These are phyloP conservation scores for Eulemur macaco DNA, from an alignment of 2,113 vertebrate species.

Conservation along the genomic window DNA sequence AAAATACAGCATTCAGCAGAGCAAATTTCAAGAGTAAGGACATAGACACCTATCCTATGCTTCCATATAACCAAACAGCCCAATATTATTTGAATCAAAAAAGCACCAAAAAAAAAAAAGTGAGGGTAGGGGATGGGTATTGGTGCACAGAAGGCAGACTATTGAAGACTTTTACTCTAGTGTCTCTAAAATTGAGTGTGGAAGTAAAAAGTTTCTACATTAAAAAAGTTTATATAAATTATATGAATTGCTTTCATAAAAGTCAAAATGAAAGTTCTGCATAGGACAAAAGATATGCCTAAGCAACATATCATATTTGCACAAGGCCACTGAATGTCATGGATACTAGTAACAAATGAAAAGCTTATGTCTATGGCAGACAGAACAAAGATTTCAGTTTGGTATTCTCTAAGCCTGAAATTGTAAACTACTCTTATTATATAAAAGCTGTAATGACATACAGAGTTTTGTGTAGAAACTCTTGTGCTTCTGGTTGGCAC, in stretches of 20 bases:
- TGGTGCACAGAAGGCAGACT: not conserved
- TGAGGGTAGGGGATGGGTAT: not conserved
- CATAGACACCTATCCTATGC: not conserved
- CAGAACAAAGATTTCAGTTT: constrained; percentile 58
- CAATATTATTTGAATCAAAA: constrained; percentile 38
- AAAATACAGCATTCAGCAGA: constrained; percentile 42
- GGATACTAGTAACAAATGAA: constrained; percentile 54
- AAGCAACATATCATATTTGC: constrained; percentile 66
- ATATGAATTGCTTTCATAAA: constrained; percentile 59
- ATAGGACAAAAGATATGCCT: constrained; percentile 75
- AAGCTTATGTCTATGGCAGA: constrained; percentile 55
- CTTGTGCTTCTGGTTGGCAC: constrained; percentile 88
- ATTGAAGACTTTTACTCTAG: constrained; percentile 41
- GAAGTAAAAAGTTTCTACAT: constrained; percentile 67
- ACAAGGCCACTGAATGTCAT: constrained; percentile 74
- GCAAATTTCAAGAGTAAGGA: constrained; percentile 44
- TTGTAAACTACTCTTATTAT: constrained; percentile 75
- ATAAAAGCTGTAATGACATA: constrained; percentile 78
- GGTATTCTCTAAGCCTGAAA: constrained; percentile 68
- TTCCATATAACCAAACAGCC: not conserved
- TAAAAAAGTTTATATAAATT: constrained; percentile 61
- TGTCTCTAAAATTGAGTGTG: constrained; percentile 27
- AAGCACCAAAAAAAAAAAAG: not conserved
- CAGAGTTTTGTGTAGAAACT: constrained; percentile 79
- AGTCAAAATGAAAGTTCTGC: constrained; percentile 69